Evolutionary conservation across 2,888 invertebrate genomes (phyloP).

Genomic region (Halocaridina rubra): DNA sequence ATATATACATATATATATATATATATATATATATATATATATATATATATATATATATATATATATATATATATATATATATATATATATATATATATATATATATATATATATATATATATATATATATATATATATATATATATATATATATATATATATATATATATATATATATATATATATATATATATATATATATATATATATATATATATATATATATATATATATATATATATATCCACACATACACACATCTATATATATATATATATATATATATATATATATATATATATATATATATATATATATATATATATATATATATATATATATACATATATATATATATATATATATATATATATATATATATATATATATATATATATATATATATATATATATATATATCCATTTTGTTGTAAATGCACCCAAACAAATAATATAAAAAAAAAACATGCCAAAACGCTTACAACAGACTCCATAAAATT

Average conservation of each 20-base stretch:
- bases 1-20: not conserved
- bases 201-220: not conserved
- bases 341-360: not conserved
- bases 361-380: not conserved
- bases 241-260: not conserved
- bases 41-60: constrained; percentile 23
- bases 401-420: not conserved
- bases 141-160: constrained; percentile 24
- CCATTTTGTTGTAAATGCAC: too few species aligned
- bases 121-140: constrained; percentile 22
- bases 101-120: not conserved
- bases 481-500: too few species aligned
- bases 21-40: not conserved
- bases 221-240: not conserved
- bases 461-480: too few species aligned
- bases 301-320: not conserved
- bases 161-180: constrained; percentile 31
- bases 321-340: not conserved
- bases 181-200: not conserved
- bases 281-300: not conserved
- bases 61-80: constrained; percentile 28
- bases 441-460: too few species aligned
- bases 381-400: not conserved
- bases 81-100: constrained; percentile 10
- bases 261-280: not conserved